Evolutionary conservation across 2,113 vertebrate genomes (phyloP), one percentile per base, ranked within the genome.

Genomic region (Callipepla squamata): DNA sequence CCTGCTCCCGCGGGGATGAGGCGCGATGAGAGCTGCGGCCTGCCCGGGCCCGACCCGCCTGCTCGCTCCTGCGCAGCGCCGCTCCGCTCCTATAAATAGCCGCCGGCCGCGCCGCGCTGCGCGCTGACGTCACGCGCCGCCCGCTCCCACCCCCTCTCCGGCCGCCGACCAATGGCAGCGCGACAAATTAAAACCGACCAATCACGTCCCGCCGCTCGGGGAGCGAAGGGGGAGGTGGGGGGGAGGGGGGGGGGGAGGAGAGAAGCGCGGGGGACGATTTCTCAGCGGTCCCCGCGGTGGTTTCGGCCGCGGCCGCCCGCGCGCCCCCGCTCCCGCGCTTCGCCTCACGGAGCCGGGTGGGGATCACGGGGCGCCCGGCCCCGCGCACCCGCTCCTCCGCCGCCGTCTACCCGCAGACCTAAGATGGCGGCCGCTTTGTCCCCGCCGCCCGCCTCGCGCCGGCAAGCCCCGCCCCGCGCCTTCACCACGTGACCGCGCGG

Each of bases 81-180:
- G 32, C 48, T 65, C 87, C 77, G 38, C 81, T 20, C 70, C 87
- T 72, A 77, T 93, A 89, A 85, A 93, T 93, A 89, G 25, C 76
- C 44, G 38, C 69, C 55, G 44, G 55, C 22, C 68, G 75, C 80
- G 78, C 50, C 42, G 74, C 68, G 38, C 80, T 28, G 70, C 69
- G 81, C 58, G 19, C n/a, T 85, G 76, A 81, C 91, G 91, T 85
- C 81, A 81, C 62, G 40, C 8, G 9, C 40, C 55, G 51, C 34
- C 47, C 68, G 61, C 28, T 28, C 50, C 40, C 14, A 19, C 22
- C 23, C 55, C 44, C 4, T 12, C 19, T 28, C 83, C 81, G 51
- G 22, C 62, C 51, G 44, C 48, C 57, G 69, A 63, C 89, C 89
- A 91, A 91, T 91, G 30, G 48, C 62, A 34, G 48, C 13, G 42